Evolutionary conservation across 2,113 vertebrate species (phyloP), one percentile per base, ranked within the genome.

Genomic region (Sinocyclocheilus anshuiensis): DNA sequence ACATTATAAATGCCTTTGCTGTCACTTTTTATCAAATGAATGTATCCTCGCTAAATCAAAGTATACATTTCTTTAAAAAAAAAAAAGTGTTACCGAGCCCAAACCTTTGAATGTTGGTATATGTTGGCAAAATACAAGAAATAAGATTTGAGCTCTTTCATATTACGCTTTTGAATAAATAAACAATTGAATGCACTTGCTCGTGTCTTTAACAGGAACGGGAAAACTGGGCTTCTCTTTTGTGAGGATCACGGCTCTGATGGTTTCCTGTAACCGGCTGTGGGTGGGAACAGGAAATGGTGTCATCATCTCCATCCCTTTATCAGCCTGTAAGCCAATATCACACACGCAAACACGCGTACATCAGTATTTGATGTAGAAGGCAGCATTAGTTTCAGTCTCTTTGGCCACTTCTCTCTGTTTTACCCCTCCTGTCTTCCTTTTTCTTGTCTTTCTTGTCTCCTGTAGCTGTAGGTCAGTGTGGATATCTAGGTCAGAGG

Each of bases 221-320:
- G 98, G 98, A 86, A 98, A 98, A 91, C 94, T 99, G 93, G 98
- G 98, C 87, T 99, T 99, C 94, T 99, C 98, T 0, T 99, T 99
- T 0, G 98, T 99, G 87, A 95, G 98, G 86, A 99, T 99, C 92
- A 99, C 98, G 0, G 97, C 98, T 82, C 95, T 99, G 42, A 96
- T 97, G 84, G 96, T 99, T 0, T 98, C 97, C 8, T 98, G 98
- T 93, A 97, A 93, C 90, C 96, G 97, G 22, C 96, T 99, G 48
- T 99, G 98, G 98, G 98, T 99, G 16, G 98, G 98, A 79, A 99
- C 98, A 0, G 98, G 98, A 88, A 99, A 99, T 0, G 98, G 98
- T 0, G 98, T 99, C 2, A 97, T 99, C 93, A 97, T 99, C 94
- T 99, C 98, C 87, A 99, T 99, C 90, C 98, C 98, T 0, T 83